Evolutionary conservation across 2,888 invertebrate genomes (phyloP).

Genomic region (Onthophagus sagittarius): DNA sequence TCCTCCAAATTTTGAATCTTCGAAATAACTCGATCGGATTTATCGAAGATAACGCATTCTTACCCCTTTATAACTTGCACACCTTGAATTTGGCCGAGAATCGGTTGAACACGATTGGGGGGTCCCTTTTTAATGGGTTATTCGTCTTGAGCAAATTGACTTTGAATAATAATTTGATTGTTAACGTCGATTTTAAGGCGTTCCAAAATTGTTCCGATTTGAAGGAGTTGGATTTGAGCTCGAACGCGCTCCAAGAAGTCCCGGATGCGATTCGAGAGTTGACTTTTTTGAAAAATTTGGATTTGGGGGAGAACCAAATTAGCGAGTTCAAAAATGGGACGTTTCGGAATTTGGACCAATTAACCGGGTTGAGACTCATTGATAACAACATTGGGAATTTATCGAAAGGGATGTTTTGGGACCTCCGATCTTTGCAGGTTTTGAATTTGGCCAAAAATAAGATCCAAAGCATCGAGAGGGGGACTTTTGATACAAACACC

Average conservation of each 20-base stretch:
- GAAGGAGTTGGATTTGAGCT: constrained; percentile 84
- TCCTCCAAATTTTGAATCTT: constrained; percentile 80
- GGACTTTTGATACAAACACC: constrained; percentile 76
- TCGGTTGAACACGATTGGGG: constrained; percentile 74
- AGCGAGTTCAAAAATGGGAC: constrained; percentile 77
- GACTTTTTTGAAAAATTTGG: constrained; percentile 79
- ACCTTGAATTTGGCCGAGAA: constrained; percentile 88
- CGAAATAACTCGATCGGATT: constrained; percentile 86
- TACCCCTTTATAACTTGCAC: constrained; percentile 83
- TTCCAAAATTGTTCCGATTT: constrained; percentile 85
- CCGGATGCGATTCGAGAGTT: constrained; percentile 80
- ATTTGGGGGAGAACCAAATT: constrained; percentile 90
- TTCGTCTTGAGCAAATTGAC: constrained; percentile 81
- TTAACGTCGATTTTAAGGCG: constrained; percentile 72
- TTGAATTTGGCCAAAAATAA: constrained; percentile 87
- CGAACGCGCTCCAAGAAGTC: constrained; percentile 76
- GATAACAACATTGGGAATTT: constrained; percentile 86
- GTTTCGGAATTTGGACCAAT: constrained; percentile 78
- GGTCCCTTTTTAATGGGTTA: constrained; percentile 77
- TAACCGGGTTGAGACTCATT: constrained; percentile 82
- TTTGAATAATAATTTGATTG: constrained; percentile 79
- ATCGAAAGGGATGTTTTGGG: constrained; percentile 82
- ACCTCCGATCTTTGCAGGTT: constrained; percentile 77
- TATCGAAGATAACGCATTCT: constrained; percentile 82
- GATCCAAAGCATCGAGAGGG: constrained; percentile 78